Percentiles rank a stretch among this genome's conserved stretches.
These are phyloP conservation scores for Drosophila subsilvestris DNA, from an alignment of 2,888 invertebrate species.

Conservation along the genomic window DNA sequence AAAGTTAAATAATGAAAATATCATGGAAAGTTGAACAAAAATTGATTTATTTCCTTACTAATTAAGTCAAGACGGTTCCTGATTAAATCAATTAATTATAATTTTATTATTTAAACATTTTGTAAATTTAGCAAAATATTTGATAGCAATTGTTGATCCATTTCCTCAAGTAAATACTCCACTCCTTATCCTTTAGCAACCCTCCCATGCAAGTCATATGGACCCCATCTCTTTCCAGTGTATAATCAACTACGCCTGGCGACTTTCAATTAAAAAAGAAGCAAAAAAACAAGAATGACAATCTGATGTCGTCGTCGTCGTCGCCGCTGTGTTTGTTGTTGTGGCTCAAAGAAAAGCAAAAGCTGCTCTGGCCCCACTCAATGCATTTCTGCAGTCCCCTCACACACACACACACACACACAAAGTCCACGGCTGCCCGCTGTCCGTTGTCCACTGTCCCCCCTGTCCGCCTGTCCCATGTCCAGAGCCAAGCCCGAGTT, in stretches of 20 bases:
- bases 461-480: slow-evolving; percentile 11
- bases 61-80: too few species aligned
- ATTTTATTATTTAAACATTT: too few species aligned
- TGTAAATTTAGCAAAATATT: too few species aligned
- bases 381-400: slow-evolving; percentile 49
- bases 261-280: slow-evolving; percentile 80
- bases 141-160: too few species aligned
- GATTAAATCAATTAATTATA: too few species aligned
- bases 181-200: neutral
- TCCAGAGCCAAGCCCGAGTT: slow-evolving; percentile 46
- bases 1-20: too few species aligned
- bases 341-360: slow-evolving; percentile 76
- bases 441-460: slow-evolving; percentile 38
- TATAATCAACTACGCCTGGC: slow-evolving; percentile 72
- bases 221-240: slow-evolving; percentile 45
- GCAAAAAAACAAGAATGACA: slow-evolving; percentile 78
- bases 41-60: too few species aligned
- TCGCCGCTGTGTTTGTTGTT: slow-evolving; percentile 40
- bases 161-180: neutral
- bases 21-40: too few species aligned
- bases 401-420: slow-evolving; percentile 7
- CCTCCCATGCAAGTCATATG: slow-evolving; percentile 3
- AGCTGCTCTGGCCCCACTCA: slow-evolving; percentile 69
- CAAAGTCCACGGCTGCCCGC: slow-evolving; percentile 19
- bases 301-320: slow-evolving; percentile 72